phyloP scores from a whole-genome alignment of 1,140 invertebrate species.

The Drosophila bocqueti region DNA sequence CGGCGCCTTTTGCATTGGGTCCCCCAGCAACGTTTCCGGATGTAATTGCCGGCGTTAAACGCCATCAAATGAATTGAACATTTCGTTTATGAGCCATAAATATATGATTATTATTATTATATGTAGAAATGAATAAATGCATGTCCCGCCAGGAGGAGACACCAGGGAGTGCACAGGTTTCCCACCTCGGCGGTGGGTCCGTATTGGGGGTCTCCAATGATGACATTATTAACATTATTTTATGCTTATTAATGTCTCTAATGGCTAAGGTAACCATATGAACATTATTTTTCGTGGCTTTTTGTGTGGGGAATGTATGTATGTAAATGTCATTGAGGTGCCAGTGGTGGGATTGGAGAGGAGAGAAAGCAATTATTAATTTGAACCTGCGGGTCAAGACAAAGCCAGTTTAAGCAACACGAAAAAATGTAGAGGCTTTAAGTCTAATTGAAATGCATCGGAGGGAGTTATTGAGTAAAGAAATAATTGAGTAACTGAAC shows the following conservation, averaged over 20 bases:
- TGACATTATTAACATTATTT: conserved; percentile 82
- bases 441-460: conserved; percentile 55
- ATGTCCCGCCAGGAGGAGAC: conserved; percentile 17
- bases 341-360: background rate
- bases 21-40: conserved; percentile 32
- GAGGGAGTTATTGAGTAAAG: conserved; percentile 3
- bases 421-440: background rate
- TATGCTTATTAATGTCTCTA: conserved; percentile 75
- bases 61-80: conserved; percentile 60
- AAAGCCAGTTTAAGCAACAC: conserved; percentile 24
- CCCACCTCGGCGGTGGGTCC: conserved; percentile 59
- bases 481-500: background rate
- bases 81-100: conserved; percentile 70
- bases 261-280: conserved; percentile 46
- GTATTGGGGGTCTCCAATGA: conserved; percentile 39
- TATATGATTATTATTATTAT: conserved; percentile 50
- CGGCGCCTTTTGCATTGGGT: conserved; percentile 36
- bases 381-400: conserved; percentile 69
- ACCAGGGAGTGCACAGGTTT: conserved; percentile 14
- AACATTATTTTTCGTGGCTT: conserved; percentile 45
- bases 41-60: conserved; percentile 42
- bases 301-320: background rate
- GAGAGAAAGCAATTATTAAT: conserved; percentile 65
- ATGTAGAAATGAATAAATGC: conserved; percentile 64
- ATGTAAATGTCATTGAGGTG: conserved; percentile 78